phyloP scores from a whole-genome alignment of 1,140 invertebrate species.

The Samia ricini region DNA sequence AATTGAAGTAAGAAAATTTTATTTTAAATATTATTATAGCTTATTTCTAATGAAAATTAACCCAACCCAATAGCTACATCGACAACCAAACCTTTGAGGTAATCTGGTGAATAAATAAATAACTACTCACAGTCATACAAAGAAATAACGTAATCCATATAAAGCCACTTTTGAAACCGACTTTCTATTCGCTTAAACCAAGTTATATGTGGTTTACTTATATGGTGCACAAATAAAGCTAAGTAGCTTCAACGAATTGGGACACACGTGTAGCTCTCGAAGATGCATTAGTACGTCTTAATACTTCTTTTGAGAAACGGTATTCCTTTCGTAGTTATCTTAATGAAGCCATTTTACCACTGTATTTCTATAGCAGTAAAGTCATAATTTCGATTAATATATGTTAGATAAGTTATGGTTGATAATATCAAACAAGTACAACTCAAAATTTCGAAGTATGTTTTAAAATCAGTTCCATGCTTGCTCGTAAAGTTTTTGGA shows the following conservation, averaged over 20 bases:
- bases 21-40: too few species aligned
- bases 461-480: too few species aligned
- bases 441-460: too few species aligned
- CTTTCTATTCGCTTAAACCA: background rate
- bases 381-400: background rate
- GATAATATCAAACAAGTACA: background rate
- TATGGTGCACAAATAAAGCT: background rate
- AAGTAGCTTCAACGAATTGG: background rate
- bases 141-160: background rate
- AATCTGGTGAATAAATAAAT: background rate
- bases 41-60: too few species aligned
- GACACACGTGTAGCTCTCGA: background rate
- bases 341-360: background rate
- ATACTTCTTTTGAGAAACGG: background rate
- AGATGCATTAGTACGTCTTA: background rate
- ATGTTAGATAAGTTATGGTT: background rate
- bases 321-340: background rate
- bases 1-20: too few species aligned
- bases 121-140: background rate
- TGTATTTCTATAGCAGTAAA: background rate
- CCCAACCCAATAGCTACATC: background rate
- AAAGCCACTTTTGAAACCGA: background rate
- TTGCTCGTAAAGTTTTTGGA: too few species aligned
- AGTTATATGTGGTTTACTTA: background rate
- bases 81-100: background rate